phyloP scores from a whole-genome alignment of 35 echinoderm and acorn worm genomes.

The Apostichopus parvimensis region DNA sequence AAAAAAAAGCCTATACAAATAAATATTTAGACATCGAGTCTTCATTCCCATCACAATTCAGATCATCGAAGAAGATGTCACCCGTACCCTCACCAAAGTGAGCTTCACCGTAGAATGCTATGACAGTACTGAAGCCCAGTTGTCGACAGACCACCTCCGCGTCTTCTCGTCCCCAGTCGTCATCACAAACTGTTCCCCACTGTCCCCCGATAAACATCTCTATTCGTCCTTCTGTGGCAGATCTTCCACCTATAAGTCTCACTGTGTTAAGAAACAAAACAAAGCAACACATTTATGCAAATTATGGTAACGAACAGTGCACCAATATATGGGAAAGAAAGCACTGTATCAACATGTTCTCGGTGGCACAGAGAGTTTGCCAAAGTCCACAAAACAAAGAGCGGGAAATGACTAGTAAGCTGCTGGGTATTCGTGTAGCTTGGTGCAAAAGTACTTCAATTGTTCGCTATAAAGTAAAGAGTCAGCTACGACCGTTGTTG shows the following conservation, averaged over 20 bases:
- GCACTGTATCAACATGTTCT: neutral
- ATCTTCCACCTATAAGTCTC: constrained; percentile 54
- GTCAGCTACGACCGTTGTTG: too few species aligned
- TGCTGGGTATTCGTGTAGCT: too few species aligned
- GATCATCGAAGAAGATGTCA: constrained; percentile 45
- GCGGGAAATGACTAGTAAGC: too few species aligned
- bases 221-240: constrained; percentile 48
- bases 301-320: too few species aligned
- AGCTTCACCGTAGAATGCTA: neutral
- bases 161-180: constrained; percentile 54
- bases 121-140: constrained; percentile 56
- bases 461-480: too few species aligned
- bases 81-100: constrained; percentile 55
- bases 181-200: constrained; percentile 81
- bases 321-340: neutral
- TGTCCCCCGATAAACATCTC: constrained; percentile 60
- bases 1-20: too few species aligned
- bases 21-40: neutral
- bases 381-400: neutral
- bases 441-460: too few species aligned
- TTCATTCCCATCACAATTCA: constrained; percentile 45
- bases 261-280: constrained; percentile 11
- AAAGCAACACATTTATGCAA: neutral
- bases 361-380: neutral
- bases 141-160: constrained; percentile 66